Evolutionary conservation across 2,113 vertebrate species (phyloP).

Genomic region (Trogon melanurus): DNA sequence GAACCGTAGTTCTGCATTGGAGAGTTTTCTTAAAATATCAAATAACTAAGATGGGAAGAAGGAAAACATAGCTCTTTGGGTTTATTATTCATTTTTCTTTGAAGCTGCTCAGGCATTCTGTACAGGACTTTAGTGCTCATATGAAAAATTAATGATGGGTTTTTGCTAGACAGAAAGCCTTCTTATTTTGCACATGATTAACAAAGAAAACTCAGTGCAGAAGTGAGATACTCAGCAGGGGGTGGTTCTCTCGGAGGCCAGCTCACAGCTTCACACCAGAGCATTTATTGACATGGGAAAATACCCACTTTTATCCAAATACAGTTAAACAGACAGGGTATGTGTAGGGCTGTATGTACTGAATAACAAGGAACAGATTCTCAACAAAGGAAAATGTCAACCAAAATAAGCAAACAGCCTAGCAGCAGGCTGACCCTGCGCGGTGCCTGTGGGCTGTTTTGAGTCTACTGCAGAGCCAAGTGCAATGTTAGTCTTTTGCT

Average conservation of each 20-base stretch:
- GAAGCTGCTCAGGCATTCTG: conserved; percentile 49
- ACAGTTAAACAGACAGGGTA: conserved; percentile 42
- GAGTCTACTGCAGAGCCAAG: neutral
- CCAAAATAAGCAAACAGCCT: conserved; percentile 43
- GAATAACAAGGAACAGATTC: conserved; percentile 36
- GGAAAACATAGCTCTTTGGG: neutral
- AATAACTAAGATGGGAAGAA: neutral
- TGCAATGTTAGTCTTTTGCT: conserved; percentile 31
- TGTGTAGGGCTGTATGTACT: neutral
- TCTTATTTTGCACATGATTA: conserved; percentile 66
- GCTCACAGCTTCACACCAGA: conserved; percentile 53
- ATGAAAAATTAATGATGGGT: conserved; percentile 75
- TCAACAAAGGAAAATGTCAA: conserved; percentile 61
- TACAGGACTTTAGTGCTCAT: conserved; percentile 62
- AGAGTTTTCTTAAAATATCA: conserved; percentile 41
- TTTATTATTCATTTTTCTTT: conserved; percentile 59
- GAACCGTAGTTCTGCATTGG: conserved; percentile 8
- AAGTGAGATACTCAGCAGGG: conserved; percentile 44
- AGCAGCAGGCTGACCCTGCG: neutral
- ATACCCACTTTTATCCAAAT: conserved; percentile 58
- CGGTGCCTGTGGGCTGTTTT: conserved; percentile 27
- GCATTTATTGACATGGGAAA: conserved; percentile 41
- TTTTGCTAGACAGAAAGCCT: conserved; percentile 69
- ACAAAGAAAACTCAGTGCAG: conserved; percentile 64
- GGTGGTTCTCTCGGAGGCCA: neutral